A percentile compares a stretch with the other conserved stretches of the same genome.
phyloP scores from a whole-genome alignment of 2,113 vertebrate genomes.

The Thunnus thynnus region DNA sequence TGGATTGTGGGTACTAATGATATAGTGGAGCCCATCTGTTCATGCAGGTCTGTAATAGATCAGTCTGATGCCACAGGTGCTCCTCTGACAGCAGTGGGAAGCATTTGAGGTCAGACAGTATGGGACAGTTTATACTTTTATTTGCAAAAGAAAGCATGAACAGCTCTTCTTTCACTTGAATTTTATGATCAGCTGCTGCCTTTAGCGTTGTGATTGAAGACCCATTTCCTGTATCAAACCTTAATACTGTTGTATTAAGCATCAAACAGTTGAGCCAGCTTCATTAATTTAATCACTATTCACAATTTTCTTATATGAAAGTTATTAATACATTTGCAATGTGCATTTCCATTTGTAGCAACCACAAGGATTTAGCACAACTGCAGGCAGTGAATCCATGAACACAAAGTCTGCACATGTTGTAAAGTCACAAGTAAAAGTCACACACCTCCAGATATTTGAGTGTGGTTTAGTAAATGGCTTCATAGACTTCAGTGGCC shows the following conservation, averaged over 20 bases:
- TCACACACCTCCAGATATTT: not conserved
- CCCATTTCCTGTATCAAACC: not conserved
- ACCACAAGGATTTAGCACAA: too few species aligned
- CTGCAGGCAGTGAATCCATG: too few species aligned
- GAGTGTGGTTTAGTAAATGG: not conserved
- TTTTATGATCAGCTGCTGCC: not conserved
- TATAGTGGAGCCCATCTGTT: conserved; percentile 73
- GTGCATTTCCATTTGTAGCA: too few species aligned
- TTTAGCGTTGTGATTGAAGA: not conserved
- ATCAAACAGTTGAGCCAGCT: not conserved
- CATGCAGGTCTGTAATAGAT: conserved; percentile 57
- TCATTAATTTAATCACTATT: not conserved
- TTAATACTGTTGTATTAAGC: not conserved
- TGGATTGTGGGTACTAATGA: conserved; percentile 67
- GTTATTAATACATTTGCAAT: too few species aligned
- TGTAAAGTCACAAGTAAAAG: too few species aligned
- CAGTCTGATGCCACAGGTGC: conserved; percentile 59
- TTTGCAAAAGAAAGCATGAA: not conserved
- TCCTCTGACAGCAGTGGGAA: conserved; percentile 33
- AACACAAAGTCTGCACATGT: too few species aligned
- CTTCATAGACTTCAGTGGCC: not conserved
- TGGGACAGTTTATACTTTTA: conserved; percentile 13
- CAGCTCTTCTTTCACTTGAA: not conserved
- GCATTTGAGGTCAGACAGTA: conserved; percentile 20
- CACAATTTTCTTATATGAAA: too few species aligned